Conservation (phyloP, 2,113 vertebrate species). For the Odocoileus virginianus region DNA sequence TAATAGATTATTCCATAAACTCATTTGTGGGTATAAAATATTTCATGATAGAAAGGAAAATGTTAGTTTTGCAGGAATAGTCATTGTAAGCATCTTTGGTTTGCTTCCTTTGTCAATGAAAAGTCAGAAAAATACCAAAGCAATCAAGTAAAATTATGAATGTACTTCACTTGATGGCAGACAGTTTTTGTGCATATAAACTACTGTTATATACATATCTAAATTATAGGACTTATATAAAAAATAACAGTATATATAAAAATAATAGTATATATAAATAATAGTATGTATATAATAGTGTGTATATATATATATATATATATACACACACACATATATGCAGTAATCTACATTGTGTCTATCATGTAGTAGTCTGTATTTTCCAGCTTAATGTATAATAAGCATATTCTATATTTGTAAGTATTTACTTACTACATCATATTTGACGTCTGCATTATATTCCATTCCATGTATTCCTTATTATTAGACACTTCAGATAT, state of each 20-base stretch:
- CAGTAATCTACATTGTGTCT: not conserved
- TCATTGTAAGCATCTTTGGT: not conserved
- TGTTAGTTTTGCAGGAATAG: not conserved
- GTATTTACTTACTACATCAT: not conserved
- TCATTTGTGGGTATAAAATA: not conserved
- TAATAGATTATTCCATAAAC: not conserved
- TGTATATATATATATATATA: not conserved
- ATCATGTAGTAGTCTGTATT: not conserved
- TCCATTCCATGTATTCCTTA: not conserved
- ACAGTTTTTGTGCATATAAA: not conserved
- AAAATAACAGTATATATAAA: not conserved
- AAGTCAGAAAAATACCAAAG: not conserved
- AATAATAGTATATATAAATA: not conserved
- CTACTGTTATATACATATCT: not conserved
- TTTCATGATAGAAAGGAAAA: constrained; percentile 19
- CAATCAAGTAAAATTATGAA: not conserved
- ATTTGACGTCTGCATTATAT: not conserved
- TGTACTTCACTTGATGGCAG: not conserved
- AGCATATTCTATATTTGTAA: not conserved
- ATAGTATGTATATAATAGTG: not conserved
- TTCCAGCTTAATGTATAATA: not conserved
- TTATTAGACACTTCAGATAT: not conserved
- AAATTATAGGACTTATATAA: not conserved
- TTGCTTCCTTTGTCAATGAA: not conserved
- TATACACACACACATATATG: not conserved